Base-by-base conservation (phyloP, 2,888 invertebrate species). In the Smittia sp. region DNA sequence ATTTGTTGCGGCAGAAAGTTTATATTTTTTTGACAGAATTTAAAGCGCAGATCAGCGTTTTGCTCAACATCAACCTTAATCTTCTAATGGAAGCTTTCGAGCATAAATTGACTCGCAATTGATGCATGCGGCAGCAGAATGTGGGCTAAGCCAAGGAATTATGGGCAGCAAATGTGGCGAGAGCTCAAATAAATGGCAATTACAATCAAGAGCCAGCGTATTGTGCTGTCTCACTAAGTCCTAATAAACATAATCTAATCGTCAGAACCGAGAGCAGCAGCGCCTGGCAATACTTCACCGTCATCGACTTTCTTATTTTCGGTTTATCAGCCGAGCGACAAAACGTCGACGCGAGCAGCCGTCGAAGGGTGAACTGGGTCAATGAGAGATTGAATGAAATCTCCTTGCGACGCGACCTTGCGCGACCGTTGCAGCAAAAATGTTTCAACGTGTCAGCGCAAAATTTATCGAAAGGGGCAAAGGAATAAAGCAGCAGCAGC, bases 171-270 rank as follows among this genome's bases (percentile, higher is more conserved):
- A 58, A 58, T 22, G 58, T 58, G 58, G 58, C 11, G 58, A 46
- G 18, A 15, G 18, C 24, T 58, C 20, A 20, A 18, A 66, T 38
- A 32, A 70, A 58, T 32, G 38, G 70, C 70, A 70, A 70, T 54
- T 70, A 58, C 70, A 70, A 41, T 70, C 70, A 70, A 58, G 27
- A 32, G 18, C 24, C 38, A 22, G 18, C 25, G 41, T 41, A 70
- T 70, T 70, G 58, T 70, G 22, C 70, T 70, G 70, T 70, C 70
- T 25, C 41, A 54, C 46, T 58, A 58, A 32, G 46, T 70, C 46
- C 27, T 58, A 70, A 54, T 32, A 58, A 70, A 46, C 46, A 46
- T 39, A 39, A 24, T 68, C 46, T 46, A 66, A 66, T 66, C 38
- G 39, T 15, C 46, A 15, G 22, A 22, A 58, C 58, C 15, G 9